Evolutionary conservation across 92 coral and sea anemone species (phyloP).

Genomic region (Porites lobata): DNA sequence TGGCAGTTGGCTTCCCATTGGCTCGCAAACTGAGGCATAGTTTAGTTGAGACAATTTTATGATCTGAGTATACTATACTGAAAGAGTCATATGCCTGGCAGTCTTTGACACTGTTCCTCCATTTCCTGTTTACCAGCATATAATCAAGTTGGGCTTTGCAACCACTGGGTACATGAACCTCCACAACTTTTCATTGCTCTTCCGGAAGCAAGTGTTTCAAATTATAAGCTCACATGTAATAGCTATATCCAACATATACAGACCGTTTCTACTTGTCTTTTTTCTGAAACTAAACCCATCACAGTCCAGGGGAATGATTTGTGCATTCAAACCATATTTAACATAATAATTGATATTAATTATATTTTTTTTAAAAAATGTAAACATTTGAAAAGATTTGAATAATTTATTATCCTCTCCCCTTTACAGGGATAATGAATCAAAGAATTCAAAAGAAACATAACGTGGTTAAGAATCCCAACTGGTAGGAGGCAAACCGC

Average conservation of each 20-base stretch:
- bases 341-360: too few species aligned
- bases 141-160: conserved; percentile 12
- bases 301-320: too few species aligned
- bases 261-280: conserved; percentile 8
- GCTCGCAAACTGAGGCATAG: conserved; percentile 33
- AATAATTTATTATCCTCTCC: too few species aligned
- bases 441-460: too few species aligned
- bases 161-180: conserved; percentile 36
- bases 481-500: too few species aligned
- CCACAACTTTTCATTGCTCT: conserved; percentile 9
- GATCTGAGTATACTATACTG: conserved; percentile 31
- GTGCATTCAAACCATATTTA: too few species aligned
- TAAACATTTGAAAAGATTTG: too few species aligned
- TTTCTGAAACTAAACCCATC: neutral
- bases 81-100: conserved; percentile 29
- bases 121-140: neutral
- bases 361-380: too few species aligned
- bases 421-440: too few species aligned
- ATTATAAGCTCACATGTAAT: neutral
- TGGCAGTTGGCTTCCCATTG: conserved; percentile 1
- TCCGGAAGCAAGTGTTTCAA: neutral
- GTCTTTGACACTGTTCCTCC: conserved; percentile 23
- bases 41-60: conserved; percentile 30
- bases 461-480: too few species aligned
- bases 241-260: neutral